Percentiles rank a stretch among this genome's conserved stretches.
phyloP scores from a whole-genome alignment of 2,113 vertebrate genomes.

The Brachyhypopomus occidentalis region DNA sequence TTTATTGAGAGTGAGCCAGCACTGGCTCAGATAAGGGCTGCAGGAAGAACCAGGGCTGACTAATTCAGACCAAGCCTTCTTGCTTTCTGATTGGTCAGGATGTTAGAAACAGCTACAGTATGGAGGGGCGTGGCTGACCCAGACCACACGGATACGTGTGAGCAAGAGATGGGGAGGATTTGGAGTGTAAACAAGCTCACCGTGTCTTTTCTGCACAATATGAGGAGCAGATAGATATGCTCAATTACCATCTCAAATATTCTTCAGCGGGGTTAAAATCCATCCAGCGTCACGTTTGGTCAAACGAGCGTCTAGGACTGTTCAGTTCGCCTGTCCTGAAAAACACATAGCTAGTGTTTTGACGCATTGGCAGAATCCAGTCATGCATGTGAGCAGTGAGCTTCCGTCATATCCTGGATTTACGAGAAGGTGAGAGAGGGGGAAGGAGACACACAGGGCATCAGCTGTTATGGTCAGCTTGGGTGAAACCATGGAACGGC shows the following conservation, averaged over 20 bases:
- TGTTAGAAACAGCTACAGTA: slow-evolving; percentile 14
- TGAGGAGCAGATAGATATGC: background rate
- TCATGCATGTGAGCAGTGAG: no score
- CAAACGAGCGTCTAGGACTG: no score
- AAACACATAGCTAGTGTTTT: no score
- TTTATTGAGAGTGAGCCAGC: slow-evolving; percentile 11
- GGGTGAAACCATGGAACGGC: background rate
- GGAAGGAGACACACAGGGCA: background rate
- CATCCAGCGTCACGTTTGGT: background rate
- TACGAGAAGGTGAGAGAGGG: background rate
- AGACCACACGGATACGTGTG: slow-evolving; percentile 17
- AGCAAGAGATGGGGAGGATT: background rate
- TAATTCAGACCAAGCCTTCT: slow-evolving; percentile 39
- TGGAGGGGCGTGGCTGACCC: slow-evolving; percentile 16
- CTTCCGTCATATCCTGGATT: background rate
- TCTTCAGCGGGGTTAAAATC: background rate
- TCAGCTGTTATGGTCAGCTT: slow-evolving; percentile 14
- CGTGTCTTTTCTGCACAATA: background rate
- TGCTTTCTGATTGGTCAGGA: slow-evolving; percentile 44
- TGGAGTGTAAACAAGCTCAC: slow-evolving; percentile 13
- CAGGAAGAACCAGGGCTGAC: slow-evolving; percentile 14
- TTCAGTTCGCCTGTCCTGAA: no score
- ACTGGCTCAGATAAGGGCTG: slow-evolving; percentile 33
- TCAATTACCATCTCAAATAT: background rate
- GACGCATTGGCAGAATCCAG: no score